A percentile compares a stretch with the other conserved stretches of the same genome.
Conservation (phyloP, 2,113 vertebrate species). For the Anarrhichthys ocellatus region DNA sequence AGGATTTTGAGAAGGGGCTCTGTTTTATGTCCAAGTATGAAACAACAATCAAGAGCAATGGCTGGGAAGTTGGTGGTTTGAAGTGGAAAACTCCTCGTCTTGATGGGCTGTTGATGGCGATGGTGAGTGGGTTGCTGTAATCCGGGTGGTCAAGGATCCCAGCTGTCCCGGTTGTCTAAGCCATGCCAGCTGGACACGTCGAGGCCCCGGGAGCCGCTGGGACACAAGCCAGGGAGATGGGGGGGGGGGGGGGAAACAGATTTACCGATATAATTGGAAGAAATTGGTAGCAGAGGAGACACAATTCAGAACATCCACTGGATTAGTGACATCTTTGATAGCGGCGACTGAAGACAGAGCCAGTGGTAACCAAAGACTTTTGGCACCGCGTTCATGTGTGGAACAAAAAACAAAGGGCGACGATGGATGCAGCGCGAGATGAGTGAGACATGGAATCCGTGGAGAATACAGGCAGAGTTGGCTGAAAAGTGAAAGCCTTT, state of each 20-base stretch:
- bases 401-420: constrained; percentile 53
- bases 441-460: constrained; percentile 30
- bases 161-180: constrained; percentile 67
- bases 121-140: constrained; percentile 64
- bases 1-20: constrained; percentile 48
- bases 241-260: constrained; percentile 20
- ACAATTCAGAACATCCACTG: constrained; percentile 50
- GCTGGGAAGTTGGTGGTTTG: constrained; percentile 61
- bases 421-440: constrained; percentile 23
- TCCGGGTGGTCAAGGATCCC: constrained; percentile 74
- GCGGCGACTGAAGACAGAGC: constrained; percentile 36
- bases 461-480: constrained; percentile 29
- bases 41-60: constrained; percentile 50
- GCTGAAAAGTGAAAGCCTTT: constrained; percentile 20
- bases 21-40: constrained; percentile 64
- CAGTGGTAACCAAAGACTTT: constrained; percentile 38
- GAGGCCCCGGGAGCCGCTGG: constrained; percentile 55
- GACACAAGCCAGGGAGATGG: constrained; percentile 41
- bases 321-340: constrained; percentile 67
- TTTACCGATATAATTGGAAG: constrained; percentile 41
- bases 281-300: constrained; percentile 52
- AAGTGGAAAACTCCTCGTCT: constrained; percentile 64
- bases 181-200: constrained; percentile 69
- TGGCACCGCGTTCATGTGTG: constrained; percentile 37
- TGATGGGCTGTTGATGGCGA: constrained; percentile 67